Conservation (phyloP, 1,140 invertebrate genomes). For the Drosophila subobscura region DNA sequence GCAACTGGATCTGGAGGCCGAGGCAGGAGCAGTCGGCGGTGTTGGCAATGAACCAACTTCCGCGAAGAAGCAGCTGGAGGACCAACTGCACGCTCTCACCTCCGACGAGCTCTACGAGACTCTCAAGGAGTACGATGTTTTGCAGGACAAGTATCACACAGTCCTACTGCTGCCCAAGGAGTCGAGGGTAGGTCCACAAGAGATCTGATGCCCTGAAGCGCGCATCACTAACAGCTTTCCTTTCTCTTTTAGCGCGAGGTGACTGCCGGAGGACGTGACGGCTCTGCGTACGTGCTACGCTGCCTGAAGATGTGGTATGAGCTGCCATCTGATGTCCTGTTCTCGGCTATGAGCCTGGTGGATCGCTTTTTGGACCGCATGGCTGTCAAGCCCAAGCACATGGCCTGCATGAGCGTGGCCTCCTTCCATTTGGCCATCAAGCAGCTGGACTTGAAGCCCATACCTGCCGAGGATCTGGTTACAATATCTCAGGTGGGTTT, state of each 20-base stretch:
- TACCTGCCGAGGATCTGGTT: conserved; percentile 82
- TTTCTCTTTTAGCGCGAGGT: conserved; percentile 86
- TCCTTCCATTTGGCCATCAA: conserved; percentile 83
- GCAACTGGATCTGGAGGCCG: conserved; percentile 50
- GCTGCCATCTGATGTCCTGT: conserved; percentile 90
- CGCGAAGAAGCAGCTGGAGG: conserved; percentile 63
- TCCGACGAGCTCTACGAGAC: conserved; percentile 85
- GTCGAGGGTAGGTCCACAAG: conserved; percentile 83
- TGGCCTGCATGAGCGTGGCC: conserved; percentile 83
- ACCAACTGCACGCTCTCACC: conserved; percentile 66
- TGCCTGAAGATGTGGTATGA: conserved; percentile 93
- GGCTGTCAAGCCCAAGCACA: conserved; percentile 86
- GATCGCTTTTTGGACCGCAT: conserved; percentile 90
- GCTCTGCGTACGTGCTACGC: conserved; percentile 90
- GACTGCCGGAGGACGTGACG: conserved; percentile 89
- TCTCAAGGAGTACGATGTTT: conserved; percentile 87
- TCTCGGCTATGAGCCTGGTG: conserved; percentile 90
- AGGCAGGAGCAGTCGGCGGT: conserved; percentile 40
- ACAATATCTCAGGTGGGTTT: conserved; percentile 82
- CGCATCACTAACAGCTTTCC: conserved; percentile 35
- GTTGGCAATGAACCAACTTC: conserved; percentile 44
- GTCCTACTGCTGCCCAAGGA: conserved; percentile 86
- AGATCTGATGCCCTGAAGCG: background rate
- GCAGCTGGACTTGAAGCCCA: conserved; percentile 79
- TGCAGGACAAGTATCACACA: conserved; percentile 89